Base-by-base conservation (phyloP, 2,888 invertebrate genomes). In the Chalcis sispes region DNA sequence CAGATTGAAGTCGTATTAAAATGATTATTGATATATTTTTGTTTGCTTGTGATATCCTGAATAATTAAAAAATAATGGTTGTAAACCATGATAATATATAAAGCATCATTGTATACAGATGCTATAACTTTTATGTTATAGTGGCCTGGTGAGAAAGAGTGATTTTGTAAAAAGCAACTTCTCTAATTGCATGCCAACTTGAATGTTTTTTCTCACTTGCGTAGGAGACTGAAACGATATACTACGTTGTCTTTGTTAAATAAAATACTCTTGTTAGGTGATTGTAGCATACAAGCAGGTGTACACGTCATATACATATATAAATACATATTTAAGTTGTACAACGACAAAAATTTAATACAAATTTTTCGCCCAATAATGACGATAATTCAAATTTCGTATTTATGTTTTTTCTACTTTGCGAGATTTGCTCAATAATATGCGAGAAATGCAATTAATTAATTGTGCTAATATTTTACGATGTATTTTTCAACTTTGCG, bases 11-110 rank as follows among this genome's bases (percentile, higher is more conserved):
- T 54, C 56, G 75, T 70, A 75, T 78, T 69, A 67, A 71, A 59
- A 75, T 75, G 46, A 61, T 75, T 78, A 70, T 72, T 18, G 18
- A 77, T 78, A 79, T 78, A 78, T 79, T 78, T 79, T 79, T 77
- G 61, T 79, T 79, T 79, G 79, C 75, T 79, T 79, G 74, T 78
- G 74, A 79, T 77, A 79, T 65, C 50, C 64, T 48, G 29, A 75
- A 66, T 56, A 50, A 52, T 50, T 15, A 56, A 72, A 29, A 67
- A 69, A 65, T n/a, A 61, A 59, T 72, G 72, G 77, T 77, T 77
- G 13, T 61, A 72, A 73, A 56, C 42, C 67, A 67, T 66, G 20
- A 56, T 5, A 20, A 61, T 56, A 67, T 67, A 40, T 46, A 42
- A 59, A 42, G 71, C 58, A 48, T 72, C 69, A 40, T 48, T 65